These are phyloP conservation scores for Syngnathus floridae DNA, from an alignment of 2,113 vertebrate species.

Conservation along the genomic window DNA sequence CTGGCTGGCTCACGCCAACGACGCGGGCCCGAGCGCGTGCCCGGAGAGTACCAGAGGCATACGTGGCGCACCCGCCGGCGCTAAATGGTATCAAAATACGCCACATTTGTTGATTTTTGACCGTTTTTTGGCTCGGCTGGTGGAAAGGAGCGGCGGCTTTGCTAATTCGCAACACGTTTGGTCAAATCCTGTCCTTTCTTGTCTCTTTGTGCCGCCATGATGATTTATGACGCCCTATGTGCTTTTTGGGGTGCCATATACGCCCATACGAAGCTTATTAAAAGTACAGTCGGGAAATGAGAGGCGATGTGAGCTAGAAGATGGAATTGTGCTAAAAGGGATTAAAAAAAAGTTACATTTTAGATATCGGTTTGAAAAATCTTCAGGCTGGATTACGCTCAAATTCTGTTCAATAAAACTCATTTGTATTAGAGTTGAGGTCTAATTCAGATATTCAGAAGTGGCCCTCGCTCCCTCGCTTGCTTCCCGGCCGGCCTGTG, in stretches of 20 bases:
- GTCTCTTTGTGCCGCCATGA: background rate
- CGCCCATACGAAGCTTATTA: background rate
- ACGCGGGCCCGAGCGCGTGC: slow-evolving; percentile 26
- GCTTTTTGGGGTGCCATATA: background rate
- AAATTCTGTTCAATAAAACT: background rate
- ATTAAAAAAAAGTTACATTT: no score
- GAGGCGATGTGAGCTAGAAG: background rate
- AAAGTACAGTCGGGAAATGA: background rate
- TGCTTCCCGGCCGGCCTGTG: background rate
- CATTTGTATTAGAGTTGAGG: background rate
- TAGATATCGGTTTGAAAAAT: background rate
- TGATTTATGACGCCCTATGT: background rate
- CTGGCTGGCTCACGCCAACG: slow-evolving; percentile 34
- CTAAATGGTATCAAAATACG: background rate
- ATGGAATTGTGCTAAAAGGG: background rate
- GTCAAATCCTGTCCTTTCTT: background rate
- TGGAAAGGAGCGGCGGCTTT: background rate
- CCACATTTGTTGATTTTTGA: background rate
- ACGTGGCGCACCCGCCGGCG: slow-evolving; percentile 20
- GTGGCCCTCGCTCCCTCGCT: background rate
- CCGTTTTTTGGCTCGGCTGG: background rate
- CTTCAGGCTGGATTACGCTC: background rate
- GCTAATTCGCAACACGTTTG: background rate
- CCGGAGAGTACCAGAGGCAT: background rate
- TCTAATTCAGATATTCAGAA: background rate